Base-by-base conservation (phyloP, 2,888 invertebrate genomes). In the Fragum whitleyi region DNA sequence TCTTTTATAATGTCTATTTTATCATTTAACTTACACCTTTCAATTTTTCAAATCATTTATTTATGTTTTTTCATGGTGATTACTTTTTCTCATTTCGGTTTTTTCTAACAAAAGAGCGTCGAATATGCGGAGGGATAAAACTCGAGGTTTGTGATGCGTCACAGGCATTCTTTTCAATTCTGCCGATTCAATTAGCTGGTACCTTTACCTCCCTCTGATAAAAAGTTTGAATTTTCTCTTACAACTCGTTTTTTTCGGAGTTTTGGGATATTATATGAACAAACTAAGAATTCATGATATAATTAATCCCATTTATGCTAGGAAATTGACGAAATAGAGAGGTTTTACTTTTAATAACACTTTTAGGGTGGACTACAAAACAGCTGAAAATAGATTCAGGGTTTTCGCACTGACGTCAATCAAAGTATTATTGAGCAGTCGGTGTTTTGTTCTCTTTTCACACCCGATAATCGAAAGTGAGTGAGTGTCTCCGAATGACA, bases 381-480 rank as follows among this genome's bases (percentile, higher is more conserved):
- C 36, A 62, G 62, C 62, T 32, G 6, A 19, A 36, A 84, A 88
- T 87, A 88, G 90, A 90, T 89, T 87, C 86, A 90, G 90, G 91
- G 89, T 89, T 90, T 88, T 88, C 88, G 86, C 80, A 85, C 87
- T 92, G 92, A 92, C 92, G 92, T 92, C 92, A 92, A 89, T 88
- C 82, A 80, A 79, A 87, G 90, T 92, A 92, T 91, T 91, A 92
- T 91, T 91, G 91, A 91, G 90, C 91, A 69, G 88, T 88, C 88
- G 88, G 89, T 90, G 85, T 90, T 36, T 86, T 89, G 87, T 87
- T 88, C 87, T 84, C 84, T 90, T 90, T 89, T 90, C 86, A 79
- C 85, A 77, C 73, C 53, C 68, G 81, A 77, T 82, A 77, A 83
- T 79, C 79, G 77, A 70, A 81, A 79, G 79, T 74, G 78, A 77